phyloP scores from a whole-genome alignment of 2,797 vertebrate genomes.

The Sebastes kiyomatsui region DNA sequence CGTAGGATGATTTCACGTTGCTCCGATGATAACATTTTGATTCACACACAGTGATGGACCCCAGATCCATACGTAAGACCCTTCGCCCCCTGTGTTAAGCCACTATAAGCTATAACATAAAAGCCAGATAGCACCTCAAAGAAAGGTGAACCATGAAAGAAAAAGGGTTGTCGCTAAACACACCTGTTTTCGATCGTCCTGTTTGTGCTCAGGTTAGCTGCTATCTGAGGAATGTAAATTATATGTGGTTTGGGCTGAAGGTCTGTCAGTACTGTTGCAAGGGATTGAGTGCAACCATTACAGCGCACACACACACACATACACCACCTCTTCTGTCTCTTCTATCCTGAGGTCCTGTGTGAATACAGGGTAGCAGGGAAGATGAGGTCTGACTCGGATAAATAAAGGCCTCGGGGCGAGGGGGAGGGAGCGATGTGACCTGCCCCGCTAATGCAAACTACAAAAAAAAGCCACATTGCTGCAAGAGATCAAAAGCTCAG shows the following conservation, averaged over 20 bases:
- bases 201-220: constrained; percentile 80
- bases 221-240: constrained; percentile 86
- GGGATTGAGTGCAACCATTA: constrained; percentile 47
- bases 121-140: constrained; percentile 19
- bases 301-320: constrained; percentile 7
- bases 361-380: constrained; percentile 70
- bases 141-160: constrained; percentile 38
- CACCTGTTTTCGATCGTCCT: constrained; percentile 82
- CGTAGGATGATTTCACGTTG: neutral
- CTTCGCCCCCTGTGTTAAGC: neutral
- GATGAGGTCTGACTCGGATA: constrained; percentile 64
- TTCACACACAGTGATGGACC: neutral
- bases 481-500: constrained; percentile 46
- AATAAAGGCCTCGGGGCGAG: constrained; percentile 64
- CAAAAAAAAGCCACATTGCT: neutral
- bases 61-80: neutral
- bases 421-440: constrained; percentile 36
- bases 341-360: constrained; percentile 41
- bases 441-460: constrained; percentile 22
- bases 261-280: constrained; percentile 55
- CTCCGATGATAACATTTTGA: neutral
- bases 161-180: constrained; percentile 52
- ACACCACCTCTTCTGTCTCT: constrained; percentile 10
- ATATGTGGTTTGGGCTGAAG: constrained; percentile 73
- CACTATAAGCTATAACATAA: constrained; percentile 7